Percentiles rank a stretch among this genome's conserved stretches.
These are phyloP conservation scores for Sweltsa coloradensis DNA, from an alignment of 1,140 invertebrate genomes.

Conservation along the genomic window DNA sequence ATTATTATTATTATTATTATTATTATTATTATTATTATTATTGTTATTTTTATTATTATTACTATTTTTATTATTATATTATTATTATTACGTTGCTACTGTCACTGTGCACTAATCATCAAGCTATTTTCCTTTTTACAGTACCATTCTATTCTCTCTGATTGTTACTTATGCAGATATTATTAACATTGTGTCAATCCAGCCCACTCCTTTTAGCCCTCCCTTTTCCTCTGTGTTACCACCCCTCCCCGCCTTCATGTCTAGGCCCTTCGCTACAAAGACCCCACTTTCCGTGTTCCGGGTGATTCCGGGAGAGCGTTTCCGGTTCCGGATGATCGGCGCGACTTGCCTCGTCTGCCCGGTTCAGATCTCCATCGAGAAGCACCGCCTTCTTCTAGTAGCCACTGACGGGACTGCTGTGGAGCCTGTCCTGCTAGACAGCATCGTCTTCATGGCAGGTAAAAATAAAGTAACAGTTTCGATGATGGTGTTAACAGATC, in stretches of 20 bases:
- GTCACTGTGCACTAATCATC: too few relatives aligned
- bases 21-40: too few relatives aligned
- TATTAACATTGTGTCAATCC: not conserved
- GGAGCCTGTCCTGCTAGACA: constrained; percentile 25
- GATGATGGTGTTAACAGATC: too few relatives aligned
- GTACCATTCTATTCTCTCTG: too few relatives aligned
- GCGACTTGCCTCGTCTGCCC: constrained; percentile 40
- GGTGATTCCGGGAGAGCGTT: constrained; percentile 27
- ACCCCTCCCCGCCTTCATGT: not conserved
- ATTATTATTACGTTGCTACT: too few relatives aligned
- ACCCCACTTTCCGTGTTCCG: constrained; percentile 12
- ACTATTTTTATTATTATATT: too few relatives aligned
- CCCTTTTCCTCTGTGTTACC: not conserved
- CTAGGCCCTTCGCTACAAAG: not conserved
- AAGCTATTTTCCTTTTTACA: too few relatives aligned
- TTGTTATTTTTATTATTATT: too few relatives aligned
- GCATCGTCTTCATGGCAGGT: constrained; percentile 16
- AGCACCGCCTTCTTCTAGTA: constrained; percentile 36
- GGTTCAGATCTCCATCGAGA: constrained; percentile 37
- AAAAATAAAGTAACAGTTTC: too few relatives aligned
- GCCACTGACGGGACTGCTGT: constrained; percentile 38
- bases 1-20: not conserved
- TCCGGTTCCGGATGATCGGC: constrained; percentile 43
- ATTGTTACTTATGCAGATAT: too few relatives aligned
- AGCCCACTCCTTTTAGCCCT: not conserved